phyloP scores from a whole-genome alignment of 2,888 invertebrate species.

The Parnassius smintheus region DNA sequence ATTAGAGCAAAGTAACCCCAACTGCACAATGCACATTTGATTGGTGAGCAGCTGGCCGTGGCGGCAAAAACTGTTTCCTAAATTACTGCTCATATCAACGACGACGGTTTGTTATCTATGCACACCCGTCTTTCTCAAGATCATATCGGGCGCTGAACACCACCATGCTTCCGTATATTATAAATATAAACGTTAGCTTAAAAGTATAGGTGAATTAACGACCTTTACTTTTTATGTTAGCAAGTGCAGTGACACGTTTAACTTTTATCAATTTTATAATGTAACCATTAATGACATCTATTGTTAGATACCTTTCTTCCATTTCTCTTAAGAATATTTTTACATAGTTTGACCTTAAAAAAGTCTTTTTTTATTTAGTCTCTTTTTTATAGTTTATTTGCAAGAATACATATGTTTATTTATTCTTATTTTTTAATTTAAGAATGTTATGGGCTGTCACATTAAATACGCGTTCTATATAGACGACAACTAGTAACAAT shows the following conservation, averaged over 20 bases:
- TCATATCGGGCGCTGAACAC: constrained; percentile 54
- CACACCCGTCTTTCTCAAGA: constrained; percentile 63
- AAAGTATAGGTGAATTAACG: constrained; percentile 26
- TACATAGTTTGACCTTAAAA: too few species aligned
- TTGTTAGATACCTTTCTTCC: too few species aligned
- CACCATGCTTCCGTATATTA: constrained; percentile 56
- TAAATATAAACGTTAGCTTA: constrained; percentile 32
- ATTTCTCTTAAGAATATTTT: too few species aligned
- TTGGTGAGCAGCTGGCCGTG: constrained; percentile 73
- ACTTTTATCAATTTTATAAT: too few species aligned
- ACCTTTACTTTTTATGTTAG: constrained; percentile 20
- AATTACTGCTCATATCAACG: constrained; percentile 65
- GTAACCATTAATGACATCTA: too few species aligned
- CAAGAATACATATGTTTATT: neutral
- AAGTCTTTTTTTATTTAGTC: too few species aligned
- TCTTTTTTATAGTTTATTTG: too few species aligned
- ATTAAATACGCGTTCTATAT: constrained; percentile 23
- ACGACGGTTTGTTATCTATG: constrained; percentile 41
- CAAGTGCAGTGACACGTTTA: constrained; percentile 17
- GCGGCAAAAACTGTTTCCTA: constrained; percentile 70
- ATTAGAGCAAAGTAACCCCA: constrained; percentile 59
- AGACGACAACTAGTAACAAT: constrained; percentile 43
- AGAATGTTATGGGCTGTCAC: constrained; percentile 15
- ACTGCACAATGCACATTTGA: constrained; percentile 68
- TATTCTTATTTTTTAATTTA: neutral